phyloP scores from a whole-genome alignment of 2,888 invertebrate species.

The Strigamia crassipes region DNA sequence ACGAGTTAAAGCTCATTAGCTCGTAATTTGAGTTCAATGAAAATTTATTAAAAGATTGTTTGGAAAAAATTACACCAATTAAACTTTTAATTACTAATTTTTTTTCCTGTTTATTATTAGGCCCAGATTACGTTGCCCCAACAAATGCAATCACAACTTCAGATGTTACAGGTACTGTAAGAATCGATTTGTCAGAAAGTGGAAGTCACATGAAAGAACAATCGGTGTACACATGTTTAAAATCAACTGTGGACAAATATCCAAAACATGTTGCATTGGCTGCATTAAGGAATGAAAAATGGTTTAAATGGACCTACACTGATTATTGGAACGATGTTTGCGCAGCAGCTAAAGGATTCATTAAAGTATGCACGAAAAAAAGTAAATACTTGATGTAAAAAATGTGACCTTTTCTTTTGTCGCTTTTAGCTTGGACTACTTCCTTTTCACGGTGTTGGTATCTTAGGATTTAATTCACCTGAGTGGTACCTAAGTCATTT shows the following conservation, averaged over 20 bases:
- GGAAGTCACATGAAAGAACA: too few species aligned
- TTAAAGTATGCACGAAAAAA: background rate
- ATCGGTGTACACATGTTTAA: too few species aligned
- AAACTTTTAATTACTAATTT: too few species aligned
- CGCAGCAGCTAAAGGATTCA: background rate
- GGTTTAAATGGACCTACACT: background rate
- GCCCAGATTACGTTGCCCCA: too few species aligned
- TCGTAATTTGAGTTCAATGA: too few species aligned
- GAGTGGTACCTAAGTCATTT: conserved; percentile 87
- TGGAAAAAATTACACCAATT: too few species aligned
- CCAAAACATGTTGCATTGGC: background rate
- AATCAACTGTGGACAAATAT: background rate
- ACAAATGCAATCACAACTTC: too few species aligned
- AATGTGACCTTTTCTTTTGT: background rate
- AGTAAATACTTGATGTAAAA: background rate
- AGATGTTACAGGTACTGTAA: too few species aligned
- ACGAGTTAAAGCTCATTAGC: too few species aligned
- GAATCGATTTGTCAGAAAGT: too few species aligned
- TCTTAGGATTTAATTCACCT: conserved; percentile 88
- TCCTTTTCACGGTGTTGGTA: conserved; percentile 78
- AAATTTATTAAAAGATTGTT: too few species aligned
- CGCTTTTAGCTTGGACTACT: conserved; percentile 75
- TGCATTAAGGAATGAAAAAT: background rate
- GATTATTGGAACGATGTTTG: background rate
- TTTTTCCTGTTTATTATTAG: too few species aligned